Evolutionary conservation across 2,888 invertebrate genomes (phyloP), one percentile per base, ranked within the genome.

Genomic region (Drosophila testacea): DNA sequence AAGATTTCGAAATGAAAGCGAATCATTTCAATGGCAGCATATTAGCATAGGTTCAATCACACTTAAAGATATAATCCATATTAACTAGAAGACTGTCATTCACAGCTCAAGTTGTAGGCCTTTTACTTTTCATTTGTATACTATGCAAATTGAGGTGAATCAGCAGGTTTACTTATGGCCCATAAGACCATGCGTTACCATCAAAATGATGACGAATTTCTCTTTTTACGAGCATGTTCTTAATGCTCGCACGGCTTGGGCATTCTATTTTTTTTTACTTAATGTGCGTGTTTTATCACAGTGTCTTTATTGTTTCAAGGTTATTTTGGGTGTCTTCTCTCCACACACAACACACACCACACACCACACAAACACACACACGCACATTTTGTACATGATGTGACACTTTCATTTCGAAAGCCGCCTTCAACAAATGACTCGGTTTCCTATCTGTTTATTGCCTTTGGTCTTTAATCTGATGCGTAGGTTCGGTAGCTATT

Each of bases 391-490:
- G n/a, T 22, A 46, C 67, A 65, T 80, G 70, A 73, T 69, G 77
- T 64, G 84, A 87, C 84, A 85, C 89, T 89, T 85, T 89, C 87
- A 74, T 83, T 88, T 85, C 38, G 59, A 89, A 89, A 85, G 84
- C 84, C 66, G 59, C 52, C 55, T 69, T 57, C 51, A 9, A 41
- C 48, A 27, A 36, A 44, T 34, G 11, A n/a, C 46, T 56, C 5
- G 13, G 44, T 68, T 50, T 56, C 61, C 52, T 46, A 62, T 72
- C 67, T 46, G 13, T 38, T 51, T 39, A 41, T 11, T 10, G 27
- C 67, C 70, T 69, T 55, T 51, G 28, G 51, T 51, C 16, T 51
- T 9, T 46, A 27, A 41, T 41, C 48, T 67, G 38, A 69, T 71
- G 79, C 86, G 77, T 77, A 75, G 77, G 76, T 68, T 57, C 74